Percentiles rank a stretch among this genome's conserved stretches.
phyloP scores from a whole-genome alignment of 2,113 vertebrate genomes.

The Polypterus bichir region DNA sequence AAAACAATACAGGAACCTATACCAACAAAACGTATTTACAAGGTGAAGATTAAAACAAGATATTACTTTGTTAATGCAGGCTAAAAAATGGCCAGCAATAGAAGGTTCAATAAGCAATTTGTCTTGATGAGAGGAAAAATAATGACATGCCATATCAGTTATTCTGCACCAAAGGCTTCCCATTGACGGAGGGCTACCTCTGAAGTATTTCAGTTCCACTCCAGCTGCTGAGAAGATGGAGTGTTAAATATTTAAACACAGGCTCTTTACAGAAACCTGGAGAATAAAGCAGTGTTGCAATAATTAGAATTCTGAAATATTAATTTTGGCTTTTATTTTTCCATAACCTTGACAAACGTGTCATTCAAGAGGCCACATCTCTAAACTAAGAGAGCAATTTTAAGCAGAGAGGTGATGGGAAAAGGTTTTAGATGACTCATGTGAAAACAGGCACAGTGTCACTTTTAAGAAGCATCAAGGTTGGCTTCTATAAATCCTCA shows the following conservation, averaged over 20 bases:
- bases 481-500: too few species aligned
- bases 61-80: constrained; percentile 5
- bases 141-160: constrained; percentile 14
- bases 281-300: constrained; percentile 21
- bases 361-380: constrained; percentile 23
- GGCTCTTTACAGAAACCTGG: constrained; percentile 12
- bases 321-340: constrained; percentile 31
- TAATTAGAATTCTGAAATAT: constrained; percentile 40
- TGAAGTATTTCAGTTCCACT: constrained; percentile 22
- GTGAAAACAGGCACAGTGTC: too few species aligned
- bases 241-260: constrained; percentile 41
- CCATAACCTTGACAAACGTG: constrained; percentile 22
- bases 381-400: constrained; percentile 7
- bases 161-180: constrained; percentile 3
- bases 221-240: constrained; percentile 22
- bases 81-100: neutral
- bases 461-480: too few species aligned
- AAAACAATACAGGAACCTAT: neutral
- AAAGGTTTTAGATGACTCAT: neutral
- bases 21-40: neutral
- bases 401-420: constrained; percentile 10
- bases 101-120: constrained; percentile 26
- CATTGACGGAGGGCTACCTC: constrained; percentile 13
- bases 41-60: neutral
- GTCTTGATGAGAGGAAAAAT: constrained; percentile 18